Conservation (phyloP, 2,797 vertebrate species). For the Holocentrus rufus region DNA sequence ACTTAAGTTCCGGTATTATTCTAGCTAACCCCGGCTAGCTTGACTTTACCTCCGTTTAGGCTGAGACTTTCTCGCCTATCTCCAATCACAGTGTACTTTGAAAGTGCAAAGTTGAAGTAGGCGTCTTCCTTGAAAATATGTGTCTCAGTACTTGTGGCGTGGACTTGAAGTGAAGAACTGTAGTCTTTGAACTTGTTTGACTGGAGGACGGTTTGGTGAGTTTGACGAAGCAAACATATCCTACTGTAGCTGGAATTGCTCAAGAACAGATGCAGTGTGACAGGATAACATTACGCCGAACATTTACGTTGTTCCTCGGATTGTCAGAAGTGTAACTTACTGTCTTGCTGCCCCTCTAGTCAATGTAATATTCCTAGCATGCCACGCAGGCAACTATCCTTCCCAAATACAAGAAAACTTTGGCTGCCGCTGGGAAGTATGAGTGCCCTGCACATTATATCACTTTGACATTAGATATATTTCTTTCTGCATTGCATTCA, state of each 20-base stretch:
- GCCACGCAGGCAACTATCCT: conserved; percentile 79
- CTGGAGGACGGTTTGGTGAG: not conserved
- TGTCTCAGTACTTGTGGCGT: conserved; percentile 35
- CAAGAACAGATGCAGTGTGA: conserved; percentile 26
- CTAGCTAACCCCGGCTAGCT: not conserved
- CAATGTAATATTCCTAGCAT: conserved; percentile 43
- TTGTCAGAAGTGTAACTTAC: conserved; percentile 19
- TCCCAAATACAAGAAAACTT: conserved; percentile 40
- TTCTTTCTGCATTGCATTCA: not conserved
- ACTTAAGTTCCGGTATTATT: conserved; percentile 18
- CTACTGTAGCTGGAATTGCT: conserved; percentile 30
- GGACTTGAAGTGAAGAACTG: not conserved
- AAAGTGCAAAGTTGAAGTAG: conserved; percentile 44
- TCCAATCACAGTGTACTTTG: conserved; percentile 63
- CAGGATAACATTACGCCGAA: not conserved
- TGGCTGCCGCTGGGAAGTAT: not conserved
- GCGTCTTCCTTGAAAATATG: conserved; percentile 48
- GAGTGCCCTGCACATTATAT: not conserved
- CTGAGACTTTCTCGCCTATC: conserved; percentile 9
- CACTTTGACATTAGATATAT: not conserved
- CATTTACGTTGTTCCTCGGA: not conserved
- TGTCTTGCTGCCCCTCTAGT: conserved; percentile 13
- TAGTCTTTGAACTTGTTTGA: not conserved
- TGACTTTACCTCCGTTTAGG: not conserved
- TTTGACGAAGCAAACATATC: not conserved